Conservation (phyloP, 2,888 invertebrate species). For the Drosophila mimica region DNA sequence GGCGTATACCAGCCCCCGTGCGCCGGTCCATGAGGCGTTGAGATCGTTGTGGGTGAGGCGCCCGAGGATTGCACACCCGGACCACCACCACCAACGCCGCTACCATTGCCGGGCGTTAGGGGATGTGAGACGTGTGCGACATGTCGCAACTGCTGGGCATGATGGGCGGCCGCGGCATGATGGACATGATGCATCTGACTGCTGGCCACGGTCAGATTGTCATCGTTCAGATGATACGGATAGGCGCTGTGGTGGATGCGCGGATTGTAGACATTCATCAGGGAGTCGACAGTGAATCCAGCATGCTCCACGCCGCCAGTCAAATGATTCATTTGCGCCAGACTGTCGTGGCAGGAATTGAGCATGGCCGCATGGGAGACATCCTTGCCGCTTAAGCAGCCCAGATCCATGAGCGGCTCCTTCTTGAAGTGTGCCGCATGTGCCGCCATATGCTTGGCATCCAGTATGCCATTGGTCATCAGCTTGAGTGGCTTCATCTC, state of each 20-base stretch:
- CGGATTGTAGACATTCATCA: conserved; percentile 85
- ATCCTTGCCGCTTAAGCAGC: conserved; percentile 83
- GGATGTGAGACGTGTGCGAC: conserved; percentile 78
- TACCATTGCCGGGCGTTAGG: conserved; percentile 72
- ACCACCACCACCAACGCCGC: conserved; percentile 36
- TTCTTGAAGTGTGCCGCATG: conserved; percentile 84
- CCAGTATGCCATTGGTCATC: conserved; percentile 84
- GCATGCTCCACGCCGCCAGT: conserved; percentile 84
- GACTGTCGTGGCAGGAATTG: conserved; percentile 84
- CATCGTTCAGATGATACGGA: conserved; percentile 85
- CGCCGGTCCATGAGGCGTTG: conserved; percentile 83
- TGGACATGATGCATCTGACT: conserved; percentile 83
- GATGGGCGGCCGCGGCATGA: conserved; percentile 82
- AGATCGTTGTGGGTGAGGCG: conserved; percentile 81
- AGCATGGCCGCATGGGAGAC: conserved; percentile 83
- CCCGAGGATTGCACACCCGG: conserved; percentile 71
- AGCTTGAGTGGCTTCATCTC: conserved; percentile 88
- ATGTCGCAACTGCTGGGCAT: conserved; percentile 79
- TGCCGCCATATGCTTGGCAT: conserved; percentile 82
- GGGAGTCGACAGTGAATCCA: conserved; percentile 85
- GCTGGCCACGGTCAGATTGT: conserved; percentile 83
- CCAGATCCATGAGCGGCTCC: conserved; percentile 85
- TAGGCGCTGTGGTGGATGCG: conserved; percentile 84
- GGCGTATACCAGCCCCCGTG: conserved; percentile 85
- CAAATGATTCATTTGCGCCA: conserved; percentile 85